Evolutionary conservation across 2,888 invertebrate species (phyloP), one percentile per base, ranked within the genome.

Genomic region (Leistus spinibarbis): DNA sequence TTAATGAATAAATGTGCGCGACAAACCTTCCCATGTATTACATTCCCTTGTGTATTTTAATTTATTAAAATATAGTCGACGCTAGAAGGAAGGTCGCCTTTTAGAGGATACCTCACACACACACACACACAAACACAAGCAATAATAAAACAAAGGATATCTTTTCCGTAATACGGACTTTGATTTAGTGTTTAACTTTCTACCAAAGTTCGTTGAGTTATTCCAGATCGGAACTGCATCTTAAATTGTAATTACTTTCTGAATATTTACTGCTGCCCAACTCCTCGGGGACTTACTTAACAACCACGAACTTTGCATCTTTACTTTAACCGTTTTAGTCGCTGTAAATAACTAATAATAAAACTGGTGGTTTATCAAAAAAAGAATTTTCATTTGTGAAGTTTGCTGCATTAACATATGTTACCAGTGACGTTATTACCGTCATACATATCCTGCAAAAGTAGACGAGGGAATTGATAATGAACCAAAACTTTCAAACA

Each of bases 241-340:
- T 82, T 81, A 81, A 81, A 82, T 82, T 81, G 82, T 82, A 82
- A 82, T 83, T 83, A 83, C 82, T 81, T 81, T 79, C 81, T 81
- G 84, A 83, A 84, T 84, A 84, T 85, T 85, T 84, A 85, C 83
- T 83, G 81, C 73, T 73, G 73, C 54, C 67, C 62, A 62, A 57
- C 64, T 23, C 27, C 64, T 20, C 20, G 9, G 64, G 66, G 73
- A 73, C 57, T 60, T 67, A 72, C 72, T 62, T 23, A 13, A 17
- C 22, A 62, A 66, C 66, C 57, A 67, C 53, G 54, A 73, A 73
- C 73, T 73, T 73, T 73, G 73, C 67, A 40, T 67, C 54, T 73
- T 67, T 60, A 19, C 53, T 56, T 73, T 67, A 73, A 67, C 73
- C 73, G 67, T 73, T 73, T 73, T 67, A 73, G 67, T 67, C 67